A percentile compares a stretch with the other conserved stretches of the same genome.
phyloP scores from a whole-genome alignment of 2,888 invertebrate species.

The Ennomos quercinarius region DNA sequence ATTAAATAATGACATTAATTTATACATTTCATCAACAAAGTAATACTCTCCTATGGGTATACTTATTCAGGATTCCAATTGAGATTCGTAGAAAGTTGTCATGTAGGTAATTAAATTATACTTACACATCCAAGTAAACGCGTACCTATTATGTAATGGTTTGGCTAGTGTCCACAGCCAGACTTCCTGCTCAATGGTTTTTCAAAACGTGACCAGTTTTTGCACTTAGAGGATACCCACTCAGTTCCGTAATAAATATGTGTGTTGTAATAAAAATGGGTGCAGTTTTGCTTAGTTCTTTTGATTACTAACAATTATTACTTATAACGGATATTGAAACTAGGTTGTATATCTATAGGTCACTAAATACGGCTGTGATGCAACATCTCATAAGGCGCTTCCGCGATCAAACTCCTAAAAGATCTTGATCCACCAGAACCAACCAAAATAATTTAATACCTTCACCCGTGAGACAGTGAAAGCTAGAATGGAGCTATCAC shows the following conservation, averaged over 20 bases:
- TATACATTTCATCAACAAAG: constrained; percentile 1
- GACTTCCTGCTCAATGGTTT: constrained; percentile 32
- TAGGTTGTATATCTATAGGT: neutral
- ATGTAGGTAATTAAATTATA: constrained; percentile 31
- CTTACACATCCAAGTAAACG: constrained; percentile 29
- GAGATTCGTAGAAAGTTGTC: constrained; percentile 38
- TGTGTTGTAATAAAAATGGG: neutral
- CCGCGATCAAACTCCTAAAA: constrained; percentile 17
- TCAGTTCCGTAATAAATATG: neutral
- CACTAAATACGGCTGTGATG: constrained; percentile 19
- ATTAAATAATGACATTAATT: constrained; percentile 1
- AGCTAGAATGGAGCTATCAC: constrained; percentile 57
- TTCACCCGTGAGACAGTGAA: constrained; percentile 70
- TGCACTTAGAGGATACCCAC: neutral
- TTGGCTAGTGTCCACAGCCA: constrained; percentile 30
- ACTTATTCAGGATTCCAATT: constrained; percentile 9
- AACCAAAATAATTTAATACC: constrained; percentile 33
- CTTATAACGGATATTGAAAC: no score
- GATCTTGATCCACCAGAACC: constrained; percentile 27
- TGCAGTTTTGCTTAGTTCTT: no score
- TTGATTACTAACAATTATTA: no score
- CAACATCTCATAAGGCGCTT: constrained; percentile 33
- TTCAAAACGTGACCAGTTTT: constrained; percentile 16
- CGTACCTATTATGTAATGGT: constrained; percentile 31
- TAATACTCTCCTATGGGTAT: neutral